These are phyloP conservation scores for Galagoides demidoff DNA, from an alignment of 2,797 vertebrate genomes.

Conservation along the genomic window DNA sequence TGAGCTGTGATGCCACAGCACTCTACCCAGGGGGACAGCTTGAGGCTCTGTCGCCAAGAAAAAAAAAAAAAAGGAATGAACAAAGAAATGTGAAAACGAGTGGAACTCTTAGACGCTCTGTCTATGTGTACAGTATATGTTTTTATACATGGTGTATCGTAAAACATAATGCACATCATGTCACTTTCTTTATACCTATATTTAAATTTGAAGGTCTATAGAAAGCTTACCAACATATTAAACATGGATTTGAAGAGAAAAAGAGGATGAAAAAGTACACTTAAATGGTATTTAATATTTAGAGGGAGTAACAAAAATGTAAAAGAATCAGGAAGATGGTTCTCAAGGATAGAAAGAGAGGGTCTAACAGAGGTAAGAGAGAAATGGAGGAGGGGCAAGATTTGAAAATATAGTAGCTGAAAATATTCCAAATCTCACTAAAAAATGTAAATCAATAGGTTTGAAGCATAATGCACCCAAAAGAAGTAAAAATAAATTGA, in stretches of 20 bases:
- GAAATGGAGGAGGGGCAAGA: background rate
- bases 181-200: background rate
- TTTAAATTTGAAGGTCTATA: background rate
- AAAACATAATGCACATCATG: background rate
- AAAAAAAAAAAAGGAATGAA: background rate
- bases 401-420: background rate
- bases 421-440: background rate
- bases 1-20: too few species aligned
- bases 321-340: background rate
- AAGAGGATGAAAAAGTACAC: background rate
- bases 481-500: background rate
- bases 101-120: background rate
- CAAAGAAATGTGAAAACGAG: background rate
- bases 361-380: rapidly evolving
- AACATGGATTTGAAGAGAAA: background rate
- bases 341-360: background rate
- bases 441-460: background rate
- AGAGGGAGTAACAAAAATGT: background rate
- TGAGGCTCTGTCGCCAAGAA: too few species aligned
- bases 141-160: background rate
- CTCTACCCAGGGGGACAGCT: too few species aligned
- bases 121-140: background rate
- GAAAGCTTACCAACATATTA: background rate
- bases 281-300: background rate
- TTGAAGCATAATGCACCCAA: background rate